A percentile compares a stretch with the other conserved stretches of the same genome.
phyloP scores from a whole-genome alignment of 2,113 vertebrate species.

The Cyanoderma ruficeps region DNA sequence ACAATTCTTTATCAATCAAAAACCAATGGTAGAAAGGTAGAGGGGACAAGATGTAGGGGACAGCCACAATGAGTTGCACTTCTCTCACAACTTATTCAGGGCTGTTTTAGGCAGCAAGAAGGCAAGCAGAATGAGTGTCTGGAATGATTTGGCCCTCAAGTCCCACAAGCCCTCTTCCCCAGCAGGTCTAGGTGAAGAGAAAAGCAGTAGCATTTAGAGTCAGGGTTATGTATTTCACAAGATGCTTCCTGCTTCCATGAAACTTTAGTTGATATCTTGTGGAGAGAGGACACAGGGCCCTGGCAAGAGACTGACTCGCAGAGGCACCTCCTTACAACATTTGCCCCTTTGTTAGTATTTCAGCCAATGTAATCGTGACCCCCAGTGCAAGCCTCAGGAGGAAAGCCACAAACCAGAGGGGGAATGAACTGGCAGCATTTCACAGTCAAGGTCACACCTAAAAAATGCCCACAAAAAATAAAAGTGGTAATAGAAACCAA shows the following conservation, averaged over 20 bases:
- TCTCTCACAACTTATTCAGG: background rate
- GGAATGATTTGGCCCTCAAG: background rate
- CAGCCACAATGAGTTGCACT: background rate
- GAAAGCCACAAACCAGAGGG: background rate
- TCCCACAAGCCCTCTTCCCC: background rate
- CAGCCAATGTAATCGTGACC: background rate
- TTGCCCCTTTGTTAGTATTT: background rate
- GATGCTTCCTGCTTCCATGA: fast-evolving
- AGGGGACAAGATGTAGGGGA: background rate
- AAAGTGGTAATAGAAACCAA: background rate
- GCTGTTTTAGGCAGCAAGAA: background rate
- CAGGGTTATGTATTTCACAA: background rate
- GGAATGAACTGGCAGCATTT: background rate
- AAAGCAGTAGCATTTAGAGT: background rate
- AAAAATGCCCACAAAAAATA: background rate
- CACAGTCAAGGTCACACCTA: background rate
- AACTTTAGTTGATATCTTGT: background rate
- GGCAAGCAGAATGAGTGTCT: background rate
- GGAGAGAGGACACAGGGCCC: background rate
- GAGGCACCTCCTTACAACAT: background rate
- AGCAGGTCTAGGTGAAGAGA: background rate
- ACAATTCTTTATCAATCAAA: background rate
- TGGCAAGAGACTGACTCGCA: background rate
- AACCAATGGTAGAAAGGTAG: background rate
- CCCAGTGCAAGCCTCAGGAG: background rate